Percentiles rank a stretch among this genome's conserved stretches.
Conservation (phyloP, 37 sponge, comb jelly and placozoan genomes). For the Theonella swinhoei region DNA sequence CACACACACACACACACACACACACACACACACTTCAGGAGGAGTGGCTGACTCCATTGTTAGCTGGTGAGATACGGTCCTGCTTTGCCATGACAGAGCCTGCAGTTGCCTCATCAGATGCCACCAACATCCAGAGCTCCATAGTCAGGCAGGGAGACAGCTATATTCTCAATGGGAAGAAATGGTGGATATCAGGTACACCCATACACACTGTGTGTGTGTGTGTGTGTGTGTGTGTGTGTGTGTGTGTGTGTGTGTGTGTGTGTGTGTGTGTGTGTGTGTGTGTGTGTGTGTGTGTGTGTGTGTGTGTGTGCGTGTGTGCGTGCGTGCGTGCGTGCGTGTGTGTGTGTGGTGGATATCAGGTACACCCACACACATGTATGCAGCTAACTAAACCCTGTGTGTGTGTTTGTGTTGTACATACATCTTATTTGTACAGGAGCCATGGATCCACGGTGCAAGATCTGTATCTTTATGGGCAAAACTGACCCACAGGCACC, state of each 20-base stretch:
- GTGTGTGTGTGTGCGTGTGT: too few relatives aligned
- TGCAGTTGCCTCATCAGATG: constrained; percentile 88
- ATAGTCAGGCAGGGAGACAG: constrained; percentile 61
- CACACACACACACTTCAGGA: constrained; percentile 33
- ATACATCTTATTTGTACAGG: constrained; percentile 21
- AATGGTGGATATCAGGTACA: constrained; percentile 88
- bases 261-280: too few relatives aligned
- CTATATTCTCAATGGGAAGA: constrained; percentile 88
- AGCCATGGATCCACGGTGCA: constrained; percentile 82
- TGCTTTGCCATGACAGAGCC: constrained; percentile 92
- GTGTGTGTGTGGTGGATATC: too few relatives aligned
- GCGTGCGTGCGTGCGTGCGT: too few relatives aligned
- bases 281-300: too few relatives aligned
- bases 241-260: too few relatives aligned
- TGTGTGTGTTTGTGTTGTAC: background rate
- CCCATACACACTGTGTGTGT: background rate
- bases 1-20: too few relatives aligned
- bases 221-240: too few relatives aligned
- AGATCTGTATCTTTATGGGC: constrained; percentile 86
- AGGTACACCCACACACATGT: background rate
- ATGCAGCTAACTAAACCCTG: background rate
- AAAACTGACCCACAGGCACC: constrained; percentile 62
- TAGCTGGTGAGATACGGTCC: constrained; percentile 87
- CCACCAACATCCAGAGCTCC: constrained; percentile 85
- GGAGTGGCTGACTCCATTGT: constrained; percentile 80